Evolutionary conservation across 2,888 invertebrate species (phyloP).

Genomic region (Idaea straminata): DNA sequence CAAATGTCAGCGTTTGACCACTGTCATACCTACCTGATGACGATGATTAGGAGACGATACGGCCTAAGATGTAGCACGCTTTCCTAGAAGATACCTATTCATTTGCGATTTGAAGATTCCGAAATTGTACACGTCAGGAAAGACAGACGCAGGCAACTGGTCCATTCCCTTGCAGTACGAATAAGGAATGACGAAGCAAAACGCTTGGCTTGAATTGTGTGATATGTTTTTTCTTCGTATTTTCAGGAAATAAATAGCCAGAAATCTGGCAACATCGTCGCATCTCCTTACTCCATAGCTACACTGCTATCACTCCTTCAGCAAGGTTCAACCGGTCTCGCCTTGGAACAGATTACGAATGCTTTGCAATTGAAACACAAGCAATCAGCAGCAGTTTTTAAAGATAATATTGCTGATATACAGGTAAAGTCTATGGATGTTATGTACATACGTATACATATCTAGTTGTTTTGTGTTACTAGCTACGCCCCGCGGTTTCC

Average conservation of each 20-base stretch:
- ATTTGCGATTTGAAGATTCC: too few species aligned
- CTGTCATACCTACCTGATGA: too few species aligned
- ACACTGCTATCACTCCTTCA: constrained; percentile 67
- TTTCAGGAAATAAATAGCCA: constrained; percentile 34
- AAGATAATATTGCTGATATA: constrained; percentile 40
- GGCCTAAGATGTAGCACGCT: too few species aligned
- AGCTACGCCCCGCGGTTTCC: too few species aligned
- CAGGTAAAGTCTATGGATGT: constrained; percentile 36
- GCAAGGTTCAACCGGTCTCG: constrained; percentile 62
- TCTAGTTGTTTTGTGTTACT: background rate
- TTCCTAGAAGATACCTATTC: too few species aligned
- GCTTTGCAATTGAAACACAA: constrained; percentile 50
- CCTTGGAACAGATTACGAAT: constrained; percentile 52
- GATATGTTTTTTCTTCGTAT: background rate
- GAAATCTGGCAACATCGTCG: constrained; percentile 54
- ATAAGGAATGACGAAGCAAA: too few species aligned
- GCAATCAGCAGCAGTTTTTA: constrained; percentile 42
- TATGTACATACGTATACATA: background rate
- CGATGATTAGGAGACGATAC: too few species aligned
- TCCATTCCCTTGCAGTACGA: too few species aligned
- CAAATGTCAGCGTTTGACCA: too few species aligned
- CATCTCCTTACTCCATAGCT: constrained; percentile 72
- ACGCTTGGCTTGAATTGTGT: too few species aligned
- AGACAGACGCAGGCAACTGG: too few species aligned
- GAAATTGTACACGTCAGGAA: too few species aligned